A percentile compares a stretch with the other conserved stretches of the same genome.
These are phyloP conservation scores for Capromys pilorides DNA, from an alignment of 2,797 vertebrate genomes.

Conservation along the genomic window DNA sequence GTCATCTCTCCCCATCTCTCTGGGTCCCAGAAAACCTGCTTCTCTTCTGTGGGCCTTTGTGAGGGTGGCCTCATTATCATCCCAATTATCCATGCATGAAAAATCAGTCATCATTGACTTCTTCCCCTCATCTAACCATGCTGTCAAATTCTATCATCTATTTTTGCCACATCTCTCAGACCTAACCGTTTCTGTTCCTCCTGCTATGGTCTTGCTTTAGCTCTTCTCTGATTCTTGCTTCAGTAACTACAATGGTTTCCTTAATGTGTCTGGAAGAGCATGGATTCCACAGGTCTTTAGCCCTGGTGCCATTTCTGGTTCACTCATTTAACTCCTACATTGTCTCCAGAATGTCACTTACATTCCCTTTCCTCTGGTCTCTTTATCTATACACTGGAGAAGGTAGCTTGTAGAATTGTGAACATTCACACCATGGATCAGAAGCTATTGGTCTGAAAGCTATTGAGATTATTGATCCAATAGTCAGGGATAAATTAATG, in stretches of 20 bases:
- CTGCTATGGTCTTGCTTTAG: not conserved
- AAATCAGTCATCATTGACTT: conserved; percentile 60
- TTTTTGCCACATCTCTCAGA: conserved; percentile 43
- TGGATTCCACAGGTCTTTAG: not conserved
- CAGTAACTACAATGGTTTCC: not conserved
- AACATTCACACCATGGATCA: not conserved
- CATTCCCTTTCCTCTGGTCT: not conserved
- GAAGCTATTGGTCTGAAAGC: not conserved
- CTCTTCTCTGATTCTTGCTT: not conserved
- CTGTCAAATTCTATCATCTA: conserved; percentile 58
- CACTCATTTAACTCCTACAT: not conserved
- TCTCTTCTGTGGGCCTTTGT: conserved; percentile 61
- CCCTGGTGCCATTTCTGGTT: not conserved
- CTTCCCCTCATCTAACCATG: conserved; percentile 17
- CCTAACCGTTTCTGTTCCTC: conserved; percentile 25
- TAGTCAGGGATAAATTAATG: not conserved
- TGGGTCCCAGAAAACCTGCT: conserved; percentile 15
- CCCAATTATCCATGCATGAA: conserved; percentile 66
- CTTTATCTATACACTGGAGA: not conserved
- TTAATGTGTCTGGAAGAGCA: not conserved
- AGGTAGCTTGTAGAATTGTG: not conserved
- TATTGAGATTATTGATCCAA: not conserved
- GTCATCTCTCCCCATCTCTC: conserved; percentile 2
- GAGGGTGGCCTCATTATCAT: conserved; percentile 54
- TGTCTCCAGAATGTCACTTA: not conserved